A percentile compares a stretch with the other conserved stretches of the same genome.
Conservation (phyloP, 2,797 vertebrate genomes). For the Siniperca obscura region DNA sequence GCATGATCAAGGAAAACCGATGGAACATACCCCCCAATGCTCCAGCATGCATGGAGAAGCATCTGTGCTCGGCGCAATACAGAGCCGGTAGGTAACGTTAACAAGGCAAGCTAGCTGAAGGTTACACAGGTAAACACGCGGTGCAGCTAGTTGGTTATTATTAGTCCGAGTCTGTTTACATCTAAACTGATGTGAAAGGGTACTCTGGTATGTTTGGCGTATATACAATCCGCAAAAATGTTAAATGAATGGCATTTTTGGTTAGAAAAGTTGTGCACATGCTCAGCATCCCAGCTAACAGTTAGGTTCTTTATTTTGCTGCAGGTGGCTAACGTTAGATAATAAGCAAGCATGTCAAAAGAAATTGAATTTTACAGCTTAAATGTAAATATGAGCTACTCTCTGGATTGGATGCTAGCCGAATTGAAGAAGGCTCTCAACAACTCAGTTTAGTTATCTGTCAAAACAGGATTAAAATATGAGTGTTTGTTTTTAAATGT, state of each 20-base stretch:
- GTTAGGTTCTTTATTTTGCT: background rate
- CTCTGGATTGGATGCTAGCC: background rate
- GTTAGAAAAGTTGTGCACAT: background rate
- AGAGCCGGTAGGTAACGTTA: slow-evolving; percentile 79
- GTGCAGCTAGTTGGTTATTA: background rate
- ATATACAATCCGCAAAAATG: background rate
- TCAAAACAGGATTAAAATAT: background rate
- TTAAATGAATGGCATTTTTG: too few species aligned
- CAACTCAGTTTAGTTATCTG: background rate
- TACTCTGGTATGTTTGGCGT: background rate
- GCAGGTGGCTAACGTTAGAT: too few species aligned
- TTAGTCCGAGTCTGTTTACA: background rate
- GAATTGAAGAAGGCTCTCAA: background rate
- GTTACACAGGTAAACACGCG: slow-evolving; percentile 51
- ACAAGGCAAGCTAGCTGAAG: background rate
- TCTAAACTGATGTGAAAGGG: background rate
- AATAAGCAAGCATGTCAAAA: background rate
- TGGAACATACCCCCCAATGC: slow-evolving; percentile 93
- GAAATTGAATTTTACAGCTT: background rate
- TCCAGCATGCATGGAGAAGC: slow-evolving; percentile 95
- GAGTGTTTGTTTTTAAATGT: background rate
- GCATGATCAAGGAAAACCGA: slow-evolving; percentile 85
- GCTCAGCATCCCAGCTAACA: background rate
- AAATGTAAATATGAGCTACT: background rate
- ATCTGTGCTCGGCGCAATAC: slow-evolving; percentile 90